Evolutionary conservation across 2,888 invertebrate genomes (phyloP).

Genomic region (Cosmorhoe ocellata): DNA sequence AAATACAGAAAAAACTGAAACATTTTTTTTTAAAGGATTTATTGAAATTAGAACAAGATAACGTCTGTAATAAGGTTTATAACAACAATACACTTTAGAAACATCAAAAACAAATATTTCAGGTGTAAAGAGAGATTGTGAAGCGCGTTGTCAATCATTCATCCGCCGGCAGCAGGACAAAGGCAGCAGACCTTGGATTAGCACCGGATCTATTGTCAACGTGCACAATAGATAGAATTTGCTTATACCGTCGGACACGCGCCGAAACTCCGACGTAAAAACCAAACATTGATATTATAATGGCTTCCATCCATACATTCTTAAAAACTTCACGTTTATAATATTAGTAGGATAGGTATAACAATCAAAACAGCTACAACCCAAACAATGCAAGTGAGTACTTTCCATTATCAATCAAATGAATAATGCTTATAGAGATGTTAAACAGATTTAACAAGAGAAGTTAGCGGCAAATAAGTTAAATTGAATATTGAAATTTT

Average conservation of each 20-base stretch:
- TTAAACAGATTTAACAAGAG: neutral
- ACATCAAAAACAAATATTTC: no score
- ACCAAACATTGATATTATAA: slow-evolving; percentile 31
- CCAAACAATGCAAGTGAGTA: neutral
- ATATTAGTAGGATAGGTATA: no score
- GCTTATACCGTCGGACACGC: slow-evolving; percentile 66
- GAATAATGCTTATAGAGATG: no score
- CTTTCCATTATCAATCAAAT: no score
- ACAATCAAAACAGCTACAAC: slow-evolving; percentile 41
- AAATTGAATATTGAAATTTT: slow-evolving; percentile 28
- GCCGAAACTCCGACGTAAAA: slow-evolving; percentile 53
- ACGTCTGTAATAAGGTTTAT: no score
- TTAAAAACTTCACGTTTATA: no score
- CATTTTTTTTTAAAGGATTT: no score
- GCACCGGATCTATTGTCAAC: slow-evolving; percentile 73
- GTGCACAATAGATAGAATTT: slow-evolving; percentile 72
- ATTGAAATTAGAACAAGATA: no score
- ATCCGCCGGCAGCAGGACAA: slow-evolving; percentile 58
- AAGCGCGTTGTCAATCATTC: slow-evolving; percentile 32
- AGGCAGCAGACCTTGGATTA: slow-evolving; percentile 74
- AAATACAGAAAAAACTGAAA: no score
- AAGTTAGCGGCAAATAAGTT: slow-evolving; percentile 26
- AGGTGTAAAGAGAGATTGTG: no score
- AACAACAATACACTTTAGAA: no score
- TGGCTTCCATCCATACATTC: no score